Percentiles rank a stretch among this genome's conserved stretches.
Conservation (phyloP, 2,113 vertebrate genomes). For the Daubentonia madagascariensis region DNA sequence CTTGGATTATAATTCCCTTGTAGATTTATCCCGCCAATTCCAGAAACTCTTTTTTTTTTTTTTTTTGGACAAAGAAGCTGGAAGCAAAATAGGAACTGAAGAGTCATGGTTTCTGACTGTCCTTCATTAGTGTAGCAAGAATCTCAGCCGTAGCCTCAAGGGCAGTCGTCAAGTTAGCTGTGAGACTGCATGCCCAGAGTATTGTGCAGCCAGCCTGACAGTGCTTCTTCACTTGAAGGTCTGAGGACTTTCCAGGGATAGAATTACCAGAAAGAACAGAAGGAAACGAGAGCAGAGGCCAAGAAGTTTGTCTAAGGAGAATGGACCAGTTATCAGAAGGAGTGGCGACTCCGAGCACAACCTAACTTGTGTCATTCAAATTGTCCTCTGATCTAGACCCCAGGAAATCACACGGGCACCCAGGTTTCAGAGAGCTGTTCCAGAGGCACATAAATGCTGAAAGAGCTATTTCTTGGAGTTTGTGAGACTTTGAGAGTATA, state of each 20-base stretch:
- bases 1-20: not conserved
- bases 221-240: not conserved
- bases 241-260: not conserved
- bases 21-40: not conserved
- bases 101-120: not conserved
- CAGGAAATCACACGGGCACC: not conserved
- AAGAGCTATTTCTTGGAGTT: not conserved
- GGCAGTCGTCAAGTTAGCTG: not conserved
- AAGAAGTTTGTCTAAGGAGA: not conserved
- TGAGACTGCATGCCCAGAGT: not conserved
- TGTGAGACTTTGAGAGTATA: not conserved
- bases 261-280: conserved; percentile 12
- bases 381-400: not conserved
- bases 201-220: not conserved
- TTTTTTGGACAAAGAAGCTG: not conserved
- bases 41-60: not conserved
- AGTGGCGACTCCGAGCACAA: not conserved
- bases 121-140: not conserved
- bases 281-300: not conserved
- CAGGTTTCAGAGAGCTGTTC: not conserved
- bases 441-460: not conserved
- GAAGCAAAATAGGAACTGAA: not conserved
- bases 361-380: not conserved
- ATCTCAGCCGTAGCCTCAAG: not conserved
- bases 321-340: not conserved